Conservation (phyloP, 1,140 invertebrate genomes). For the Ceratina japonica region DNA sequence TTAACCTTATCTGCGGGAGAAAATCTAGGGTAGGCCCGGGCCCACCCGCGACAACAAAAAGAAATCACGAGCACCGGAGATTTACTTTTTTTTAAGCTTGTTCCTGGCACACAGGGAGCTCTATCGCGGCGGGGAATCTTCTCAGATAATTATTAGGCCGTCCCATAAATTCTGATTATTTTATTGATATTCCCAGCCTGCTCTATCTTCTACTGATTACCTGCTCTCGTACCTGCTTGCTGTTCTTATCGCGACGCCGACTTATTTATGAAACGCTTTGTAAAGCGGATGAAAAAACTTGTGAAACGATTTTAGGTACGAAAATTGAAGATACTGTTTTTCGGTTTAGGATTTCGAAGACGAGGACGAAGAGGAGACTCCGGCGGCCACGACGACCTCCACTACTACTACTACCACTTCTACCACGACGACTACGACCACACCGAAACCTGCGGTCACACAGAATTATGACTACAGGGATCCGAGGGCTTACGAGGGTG, state of each 20-base stretch:
- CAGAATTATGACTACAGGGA: slow-evolving; percentile 59
- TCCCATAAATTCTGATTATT: too few species aligned
- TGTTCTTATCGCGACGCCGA: too few species aligned
- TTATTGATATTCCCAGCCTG: background rate
- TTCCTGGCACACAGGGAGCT: too few species aligned
- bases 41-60: slow-evolving; percentile 31
- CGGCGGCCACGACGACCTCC: slow-evolving; percentile 33
- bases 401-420: slow-evolving; percentile 30
- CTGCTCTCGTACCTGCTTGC: too few species aligned
- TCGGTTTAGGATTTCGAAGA: slow-evolving; percentile 71
- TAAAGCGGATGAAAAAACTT: too few species aligned
- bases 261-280: too few species aligned
- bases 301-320: background rate
- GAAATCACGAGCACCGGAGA: background rate
- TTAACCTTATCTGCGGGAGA: slow-evolving; percentile 46
- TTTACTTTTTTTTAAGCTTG: background rate
- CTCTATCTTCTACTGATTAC: too few species aligned
- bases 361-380: slow-evolving; percentile 63
- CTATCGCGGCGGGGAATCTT: background rate
- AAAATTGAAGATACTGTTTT: slow-evolving; percentile 17
- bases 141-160: background rate
- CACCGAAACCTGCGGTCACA: slow-evolving; percentile 45
- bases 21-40: slow-evolving; percentile 47
- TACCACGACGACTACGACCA: slow-evolving; percentile 54
- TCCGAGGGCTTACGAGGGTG: slow-evolving; percentile 57